Evolutionary conservation across 2,797 vertebrate species (phyloP).

Genomic region (Bradypodion pumilum): DNA sequence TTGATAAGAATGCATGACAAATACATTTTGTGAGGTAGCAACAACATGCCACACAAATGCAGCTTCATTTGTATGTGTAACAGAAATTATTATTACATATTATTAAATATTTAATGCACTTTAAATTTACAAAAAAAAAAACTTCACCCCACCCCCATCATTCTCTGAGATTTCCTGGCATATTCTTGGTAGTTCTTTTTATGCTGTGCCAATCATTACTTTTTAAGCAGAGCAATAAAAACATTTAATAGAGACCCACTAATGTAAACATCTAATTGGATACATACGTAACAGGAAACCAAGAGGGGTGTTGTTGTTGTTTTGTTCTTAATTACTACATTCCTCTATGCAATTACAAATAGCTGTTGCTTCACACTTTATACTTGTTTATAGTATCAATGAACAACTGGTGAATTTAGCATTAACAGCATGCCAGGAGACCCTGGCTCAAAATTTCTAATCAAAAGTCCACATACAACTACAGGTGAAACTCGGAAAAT

Average conservation of each 20-base stretch:
- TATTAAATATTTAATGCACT: too few relatives aligned
- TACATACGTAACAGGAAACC: too few relatives aligned
- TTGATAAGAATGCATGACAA: background rate
- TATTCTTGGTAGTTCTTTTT: background rate
- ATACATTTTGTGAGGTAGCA: background rate
- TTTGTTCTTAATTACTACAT: background rate
- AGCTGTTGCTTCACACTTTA: background rate
- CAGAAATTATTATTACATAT: too few relatives aligned
- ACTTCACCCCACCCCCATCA: background rate
- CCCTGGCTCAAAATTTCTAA: too few relatives aligned
- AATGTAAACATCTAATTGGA: too few relatives aligned
- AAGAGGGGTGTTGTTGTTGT: too few relatives aligned
- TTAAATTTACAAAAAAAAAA: background rate
- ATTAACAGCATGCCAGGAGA: background rate
- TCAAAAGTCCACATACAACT: too few relatives aligned
- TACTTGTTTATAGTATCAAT: background rate
- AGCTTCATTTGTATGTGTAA: too few relatives aligned
- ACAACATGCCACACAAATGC: background rate
- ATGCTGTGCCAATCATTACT: background rate
- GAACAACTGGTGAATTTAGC: background rate
- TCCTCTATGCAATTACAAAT: background rate
- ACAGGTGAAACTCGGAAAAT: too few relatives aligned
- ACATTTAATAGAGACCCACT: background rate
- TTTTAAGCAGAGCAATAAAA: background rate
- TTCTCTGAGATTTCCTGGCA: too few relatives aligned